These are phyloP conservation scores for Gari tellinella DNA, from an alignment of 2,888 invertebrate species.

Conservation along the genomic window DNA sequence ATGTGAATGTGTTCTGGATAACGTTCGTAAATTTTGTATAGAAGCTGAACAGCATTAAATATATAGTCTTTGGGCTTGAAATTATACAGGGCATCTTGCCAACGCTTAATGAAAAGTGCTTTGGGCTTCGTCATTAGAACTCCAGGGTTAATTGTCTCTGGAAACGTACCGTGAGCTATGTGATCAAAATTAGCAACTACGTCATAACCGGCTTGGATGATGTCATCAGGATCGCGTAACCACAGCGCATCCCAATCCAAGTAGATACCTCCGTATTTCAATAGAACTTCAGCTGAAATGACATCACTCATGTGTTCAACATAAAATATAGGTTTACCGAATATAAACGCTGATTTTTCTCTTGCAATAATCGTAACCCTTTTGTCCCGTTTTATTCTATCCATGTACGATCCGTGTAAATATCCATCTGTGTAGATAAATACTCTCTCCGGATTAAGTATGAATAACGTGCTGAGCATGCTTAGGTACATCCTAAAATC, in stretches of 20 bases:
- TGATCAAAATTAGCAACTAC: slow-evolving; percentile 79
- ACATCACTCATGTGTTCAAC: slow-evolving; percentile 79
- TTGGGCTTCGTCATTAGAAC: slow-evolving; percentile 77
- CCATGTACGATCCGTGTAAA: too few relatives aligned
- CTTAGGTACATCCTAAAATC: slow-evolving; percentile 80
- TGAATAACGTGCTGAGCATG: too few relatives aligned
- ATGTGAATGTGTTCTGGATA: slow-evolving; percentile 77
- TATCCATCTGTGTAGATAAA: slow-evolving; percentile 79
- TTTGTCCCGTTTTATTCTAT: slow-evolving; percentile 64
- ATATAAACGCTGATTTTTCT: slow-evolving; percentile 64
- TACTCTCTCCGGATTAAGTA: slow-evolving; percentile 74
- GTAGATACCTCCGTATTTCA: slow-evolving; percentile 82
- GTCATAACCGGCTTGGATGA: too few relatives aligned
- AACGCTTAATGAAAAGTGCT: too few relatives aligned
- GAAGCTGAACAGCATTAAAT: slow-evolving; percentile 70
- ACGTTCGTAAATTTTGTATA: slow-evolving; percentile 76
- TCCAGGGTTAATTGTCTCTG: slow-evolving; percentile 74
- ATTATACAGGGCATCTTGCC: slow-evolving; percentile 65
- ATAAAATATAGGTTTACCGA: slow-evolving; percentile 70
- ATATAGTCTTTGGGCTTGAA: slow-evolving; percentile 67
- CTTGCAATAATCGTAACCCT: slow-evolving; percentile 64
- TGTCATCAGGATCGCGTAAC: too few relatives aligned
- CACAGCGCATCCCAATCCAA: slow-evolving; percentile 83
- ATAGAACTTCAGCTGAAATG: slow-evolving; percentile 78
- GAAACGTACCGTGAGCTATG: slow-evolving; percentile 67